Evolutionary conservation across 2,888 invertebrate genomes (phyloP).

Genomic region (Trypoxylon attenuatum): DNA sequence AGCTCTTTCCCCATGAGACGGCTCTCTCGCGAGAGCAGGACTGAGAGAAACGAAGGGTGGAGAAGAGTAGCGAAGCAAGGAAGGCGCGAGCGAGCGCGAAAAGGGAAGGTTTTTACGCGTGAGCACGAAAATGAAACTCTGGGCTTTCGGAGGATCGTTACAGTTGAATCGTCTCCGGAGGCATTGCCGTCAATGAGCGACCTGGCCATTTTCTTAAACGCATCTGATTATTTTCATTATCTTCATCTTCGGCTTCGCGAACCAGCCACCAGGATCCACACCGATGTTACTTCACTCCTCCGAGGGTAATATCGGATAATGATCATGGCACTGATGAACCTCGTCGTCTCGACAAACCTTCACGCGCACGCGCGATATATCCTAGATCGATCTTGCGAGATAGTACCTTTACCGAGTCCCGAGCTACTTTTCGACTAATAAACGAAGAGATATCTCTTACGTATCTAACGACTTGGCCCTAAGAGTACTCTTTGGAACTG

Average conservation of each 20-base stretch:
- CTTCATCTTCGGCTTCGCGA: not conserved
- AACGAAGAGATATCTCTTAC: not conserved
- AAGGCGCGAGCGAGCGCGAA: not conserved
- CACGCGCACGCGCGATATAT: not conserved
- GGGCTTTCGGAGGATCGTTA: conserved; percentile 49
- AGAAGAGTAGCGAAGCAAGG: too few relatives aligned
- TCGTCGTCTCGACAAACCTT: not conserved
- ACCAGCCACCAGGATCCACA: not conserved
- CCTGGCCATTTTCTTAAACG: conserved; percentile 55
- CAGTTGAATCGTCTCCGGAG: conserved; percentile 56
- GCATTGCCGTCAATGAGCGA: conserved; percentile 44
- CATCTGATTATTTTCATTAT: conserved; percentile 64
- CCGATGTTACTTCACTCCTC: not conserved
- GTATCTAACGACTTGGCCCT: too few relatives aligned
- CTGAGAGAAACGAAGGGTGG: not conserved
- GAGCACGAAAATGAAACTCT: conserved; percentile 62
- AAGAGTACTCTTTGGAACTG: too few relatives aligned
- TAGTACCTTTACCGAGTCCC: not conserved
- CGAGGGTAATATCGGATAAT: not conserved
- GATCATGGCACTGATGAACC: not conserved
- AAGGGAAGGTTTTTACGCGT: conserved; percentile 57
- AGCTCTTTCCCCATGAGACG: conserved; percentile 52
- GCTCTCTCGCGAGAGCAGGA: conserved; percentile 30
- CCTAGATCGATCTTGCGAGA: not conserved
- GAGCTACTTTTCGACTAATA: not conserved